These are phyloP conservation scores for Ptilorrhoa leucosticta DNA, from an alignment of 2,113 vertebrate species.

Conservation along the genomic window DNA sequence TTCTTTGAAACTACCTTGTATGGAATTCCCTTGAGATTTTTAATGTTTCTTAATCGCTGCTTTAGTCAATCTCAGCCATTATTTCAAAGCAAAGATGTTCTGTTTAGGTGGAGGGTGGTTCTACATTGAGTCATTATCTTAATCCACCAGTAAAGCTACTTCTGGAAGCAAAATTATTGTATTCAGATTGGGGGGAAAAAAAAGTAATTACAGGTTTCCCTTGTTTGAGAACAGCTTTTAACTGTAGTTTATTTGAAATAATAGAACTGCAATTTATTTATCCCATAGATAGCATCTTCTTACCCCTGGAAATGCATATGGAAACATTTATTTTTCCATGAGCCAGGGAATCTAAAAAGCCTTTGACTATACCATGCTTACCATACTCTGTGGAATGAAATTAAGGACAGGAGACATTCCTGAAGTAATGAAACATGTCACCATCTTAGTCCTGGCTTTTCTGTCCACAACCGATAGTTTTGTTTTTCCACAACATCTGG, in stretches of 20 bases:
- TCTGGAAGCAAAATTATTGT: neutral
- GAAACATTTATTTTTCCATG: neutral
- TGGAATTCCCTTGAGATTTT: neutral
- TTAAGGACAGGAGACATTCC: neutral
- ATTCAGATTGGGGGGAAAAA: neutral
- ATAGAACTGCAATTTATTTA: neutral
- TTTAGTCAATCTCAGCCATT: neutral
- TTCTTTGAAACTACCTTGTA: neutral
- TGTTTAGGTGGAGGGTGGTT: neutral
- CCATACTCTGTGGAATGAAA: neutral
- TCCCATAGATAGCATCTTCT: neutral
- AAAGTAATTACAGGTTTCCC: neutral
- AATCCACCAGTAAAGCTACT: neutral
- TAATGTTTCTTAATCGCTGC: neutral
- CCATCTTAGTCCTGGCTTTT: neutral
- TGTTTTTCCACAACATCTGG: neutral
- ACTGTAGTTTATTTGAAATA: neutral
- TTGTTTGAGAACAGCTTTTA: neutral
- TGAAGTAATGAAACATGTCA: neutral
- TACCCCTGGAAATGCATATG: neutral
- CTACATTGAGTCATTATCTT: neutral
- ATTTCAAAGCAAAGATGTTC: neutral
- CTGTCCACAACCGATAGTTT: neutral
- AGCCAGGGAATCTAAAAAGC: neutral
- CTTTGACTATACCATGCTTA: neutral